A percentile compares a stretch with the other conserved stretches of the same genome.
Evolutionary conservation across 2,113 vertebrate genomes (phyloP).

Genomic region (Rattus norvegicus): GRCr8 NC_086019.1:51115001-51115500

Average conservation of each 20-base stretch:
- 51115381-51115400: background rate
- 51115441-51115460: background rate
- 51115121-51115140: background rate
- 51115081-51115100: background rate
- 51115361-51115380: background rate
- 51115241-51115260: background rate
- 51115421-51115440: background rate
- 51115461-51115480: background rate
- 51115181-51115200: background rate
- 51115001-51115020: fast-evolving
- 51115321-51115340: background rate
- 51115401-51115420: background rate
- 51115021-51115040: fast-evolving
- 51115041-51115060: background rate
- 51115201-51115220: background rate
- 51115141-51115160: background rate
- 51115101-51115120: background rate
- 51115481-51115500: background rate
- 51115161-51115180: background rate
- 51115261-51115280: background rate
- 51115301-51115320: background rate
- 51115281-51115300: background rate
- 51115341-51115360: background rate
- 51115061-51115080: background rate
- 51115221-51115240: too few species aligned